Evolutionary conservation across 2,113 vertebrate species (phyloP).

Genomic region (Ailurus styani): DNA sequence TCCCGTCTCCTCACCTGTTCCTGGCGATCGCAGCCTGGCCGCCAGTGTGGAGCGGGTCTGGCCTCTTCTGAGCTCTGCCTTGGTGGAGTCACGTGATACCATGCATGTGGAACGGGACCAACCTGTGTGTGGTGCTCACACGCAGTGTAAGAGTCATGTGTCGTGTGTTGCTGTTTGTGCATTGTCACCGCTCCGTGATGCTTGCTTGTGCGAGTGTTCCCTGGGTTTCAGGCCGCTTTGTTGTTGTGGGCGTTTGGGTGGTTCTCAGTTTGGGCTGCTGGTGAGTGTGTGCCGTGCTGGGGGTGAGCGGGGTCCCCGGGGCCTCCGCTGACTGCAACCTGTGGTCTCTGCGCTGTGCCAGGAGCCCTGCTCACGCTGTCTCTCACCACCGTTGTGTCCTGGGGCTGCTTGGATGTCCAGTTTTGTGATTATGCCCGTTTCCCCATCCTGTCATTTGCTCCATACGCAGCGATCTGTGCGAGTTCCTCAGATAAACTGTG

Average conservation of each 20-base stretch:
- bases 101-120: not conserved
- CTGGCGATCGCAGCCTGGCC: not conserved
- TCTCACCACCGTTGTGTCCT: not conserved
- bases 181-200: not conserved
- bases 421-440: not conserved
- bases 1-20: not conserved
- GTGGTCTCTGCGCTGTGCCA: not conserved
- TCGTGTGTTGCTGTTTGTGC: accelerated
- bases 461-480: too few relatives aligned
- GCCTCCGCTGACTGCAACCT: not conserved
- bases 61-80: not conserved
- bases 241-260: accelerated
- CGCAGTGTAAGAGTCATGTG: accelerated
- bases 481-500: not conserved
- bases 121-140: not conserved
- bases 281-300: accelerated
- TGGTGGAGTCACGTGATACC: not conserved
- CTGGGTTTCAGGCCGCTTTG: accelerated
- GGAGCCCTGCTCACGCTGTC: not conserved
- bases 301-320: too few relatives aligned
- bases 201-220: not conserved
- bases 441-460: accelerated
- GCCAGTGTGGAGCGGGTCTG: accelerated
- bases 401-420: not conserved
- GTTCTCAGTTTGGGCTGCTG: not conserved